Evolutionary conservation across 2,888 invertebrate genomes (phyloP).

Genomic region (Alcis repandata): DNA sequence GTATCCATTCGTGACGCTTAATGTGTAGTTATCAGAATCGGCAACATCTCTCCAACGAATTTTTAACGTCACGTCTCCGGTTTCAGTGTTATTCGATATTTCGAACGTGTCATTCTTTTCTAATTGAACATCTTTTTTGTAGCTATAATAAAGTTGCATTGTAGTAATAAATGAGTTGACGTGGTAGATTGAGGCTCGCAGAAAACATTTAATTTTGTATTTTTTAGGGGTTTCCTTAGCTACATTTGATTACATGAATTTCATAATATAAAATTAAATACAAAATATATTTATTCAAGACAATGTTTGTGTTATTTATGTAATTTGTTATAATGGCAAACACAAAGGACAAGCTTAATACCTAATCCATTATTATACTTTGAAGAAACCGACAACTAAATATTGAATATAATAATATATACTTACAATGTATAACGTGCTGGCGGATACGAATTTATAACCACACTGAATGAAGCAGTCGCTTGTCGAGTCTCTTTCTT

Average conservation of each 20-base stretch:
- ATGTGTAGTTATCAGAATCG: constrained; percentile 71
- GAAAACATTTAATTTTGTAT: too few relatives aligned
- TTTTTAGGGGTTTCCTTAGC: too few relatives aligned
- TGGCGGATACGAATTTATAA: constrained; percentile 59
- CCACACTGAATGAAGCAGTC: constrained; percentile 38
- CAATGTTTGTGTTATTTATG: too few relatives aligned
- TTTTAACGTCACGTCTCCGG: constrained; percentile 45
- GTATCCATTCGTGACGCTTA: constrained; percentile 61
- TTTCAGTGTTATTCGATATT: not conserved
- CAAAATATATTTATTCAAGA: too few relatives aligned
- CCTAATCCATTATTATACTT: too few relatives aligned
- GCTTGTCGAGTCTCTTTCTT: constrained; percentile 21
- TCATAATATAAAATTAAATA: too few relatives aligned
- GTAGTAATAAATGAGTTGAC: not conserved
- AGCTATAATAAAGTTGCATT: constrained; percentile 43
- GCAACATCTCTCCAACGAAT: constrained; percentile 55
- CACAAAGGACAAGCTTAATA: not conserved
- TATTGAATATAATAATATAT: too few relatives aligned
- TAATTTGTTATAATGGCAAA: not conserved
- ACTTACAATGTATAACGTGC: constrained; percentile 62
- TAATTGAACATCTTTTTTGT: constrained; percentile 50
- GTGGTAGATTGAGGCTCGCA: too few relatives aligned
- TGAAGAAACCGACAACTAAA: not conserved
- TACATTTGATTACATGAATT: too few relatives aligned
- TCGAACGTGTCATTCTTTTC: constrained; percentile 41